These are phyloP conservation scores for Hofmannophila pseudospretella DNA, from an alignment of 2,888 invertebrate genomes.

Conservation along the genomic window DNA sequence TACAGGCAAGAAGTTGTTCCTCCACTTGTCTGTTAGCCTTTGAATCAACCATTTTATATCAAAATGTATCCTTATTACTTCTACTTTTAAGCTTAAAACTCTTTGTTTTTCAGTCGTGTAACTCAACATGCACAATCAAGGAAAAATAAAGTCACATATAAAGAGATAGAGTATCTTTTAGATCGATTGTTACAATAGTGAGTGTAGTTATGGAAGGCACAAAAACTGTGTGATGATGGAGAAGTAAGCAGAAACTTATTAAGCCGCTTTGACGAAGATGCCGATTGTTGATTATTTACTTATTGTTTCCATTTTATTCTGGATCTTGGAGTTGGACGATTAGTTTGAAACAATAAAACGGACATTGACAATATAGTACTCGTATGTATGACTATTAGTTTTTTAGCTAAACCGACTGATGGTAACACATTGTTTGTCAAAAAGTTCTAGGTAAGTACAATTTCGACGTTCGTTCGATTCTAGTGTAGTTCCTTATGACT, in stretches of 20 bases:
- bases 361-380: slow-evolving; percentile 11
- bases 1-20: slow-evolving; percentile 52
- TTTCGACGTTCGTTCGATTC: too few relatives aligned
- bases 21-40: slow-evolving; percentile 41
- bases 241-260: slow-evolving; percentile 66
- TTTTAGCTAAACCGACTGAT: too few relatives aligned
- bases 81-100: slow-evolving; percentile 13
- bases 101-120: slow-evolving; percentile 2
- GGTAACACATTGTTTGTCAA: too few relatives aligned
- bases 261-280: slow-evolving; percentile 62
- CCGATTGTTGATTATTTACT: slow-evolving; percentile 52
- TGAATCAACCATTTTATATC: slow-evolving; percentile 25
- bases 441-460: too few relatives aligned
- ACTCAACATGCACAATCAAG: slow-evolving; percentile 4
- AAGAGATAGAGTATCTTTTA: slow-evolving; percentile 19
- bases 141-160: slow-evolving; percentile 6
- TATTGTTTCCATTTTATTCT: slow-evolving; percentile 22
- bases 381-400: slow-evolving; percentile 20
- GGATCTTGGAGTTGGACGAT: slow-evolving; percentile 28
- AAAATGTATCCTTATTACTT: slow-evolving; percentile 20
- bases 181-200: slow-evolving; percentile 2
- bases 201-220: slow-evolving; percentile 19
- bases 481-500: too few relatives aligned
- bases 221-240: slow-evolving; percentile 61
- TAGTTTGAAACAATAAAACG: slow-evolving; percentile 8